Percentiles rank a stretch among this genome's conserved stretches.
These are phyloP conservation scores for Macrobrachium rosenbergii DNA, from an alignment of 1,140 invertebrate genomes.

Conservation along the genomic window DNA sequence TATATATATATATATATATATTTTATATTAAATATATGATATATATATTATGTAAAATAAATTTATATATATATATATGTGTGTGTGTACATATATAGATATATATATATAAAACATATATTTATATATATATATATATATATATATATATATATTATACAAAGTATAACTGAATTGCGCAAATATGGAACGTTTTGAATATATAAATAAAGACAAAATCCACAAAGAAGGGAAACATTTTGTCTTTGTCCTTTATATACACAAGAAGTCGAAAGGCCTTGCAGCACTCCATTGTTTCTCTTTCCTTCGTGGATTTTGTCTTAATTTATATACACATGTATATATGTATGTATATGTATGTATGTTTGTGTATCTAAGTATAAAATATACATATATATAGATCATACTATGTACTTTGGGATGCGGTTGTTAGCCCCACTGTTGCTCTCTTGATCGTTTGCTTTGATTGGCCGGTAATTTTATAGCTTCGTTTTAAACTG, in stretches of 20 bases:
- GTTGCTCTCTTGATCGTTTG: not conserved
- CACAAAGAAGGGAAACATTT: too few species aligned
- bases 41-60: too few species aligned
- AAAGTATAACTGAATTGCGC: too few species aligned
- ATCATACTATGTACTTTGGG: not conserved
- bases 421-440: not conserved
- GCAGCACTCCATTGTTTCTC: too few species aligned
- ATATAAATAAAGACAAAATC: too few species aligned
- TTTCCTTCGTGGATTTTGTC: too few species aligned
- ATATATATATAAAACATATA: not conserved
- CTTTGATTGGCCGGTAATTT: not conserved
- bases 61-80: not conserved
- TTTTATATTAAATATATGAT: slow-evolving; percentile 10
- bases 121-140: slow-evolving; percentile 6
- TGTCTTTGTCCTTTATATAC: too few species aligned
- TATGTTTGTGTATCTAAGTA: too few species aligned
- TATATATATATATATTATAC: slow-evolving; percentile 8
- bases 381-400: not conserved
- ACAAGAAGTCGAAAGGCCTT: too few species aligned
- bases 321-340: too few species aligned
- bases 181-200: too few species aligned
- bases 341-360: not conserved
- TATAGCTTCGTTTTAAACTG: too few species aligned
- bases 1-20: slow-evolving; percentile 27
- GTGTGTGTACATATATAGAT: not conserved